Percentiles rank a stretch among this genome's conserved stretches.
Conservation (phyloP, 2,888 invertebrate genomes). For the Ormia ochracea region DNA sequence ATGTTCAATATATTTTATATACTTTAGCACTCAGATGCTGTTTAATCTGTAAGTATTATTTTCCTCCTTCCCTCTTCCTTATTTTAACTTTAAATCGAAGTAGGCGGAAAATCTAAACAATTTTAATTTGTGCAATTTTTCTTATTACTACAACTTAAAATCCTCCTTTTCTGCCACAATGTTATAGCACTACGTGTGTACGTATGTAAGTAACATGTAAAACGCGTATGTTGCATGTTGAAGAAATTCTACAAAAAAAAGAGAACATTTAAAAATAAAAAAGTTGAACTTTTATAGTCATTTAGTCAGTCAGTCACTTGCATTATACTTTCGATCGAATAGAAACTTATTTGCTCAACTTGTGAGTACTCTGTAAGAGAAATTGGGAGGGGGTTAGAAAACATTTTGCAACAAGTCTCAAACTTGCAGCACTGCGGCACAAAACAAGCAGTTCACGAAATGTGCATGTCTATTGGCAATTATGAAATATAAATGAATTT, state of each 20-base stretch:
- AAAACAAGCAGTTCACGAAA: constrained; percentile 10
- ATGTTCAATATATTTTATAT: constrained; percentile 42
- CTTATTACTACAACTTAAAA: constrained; percentile 45
- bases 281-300: constrained; percentile 19
- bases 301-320: constrained; percentile 48
- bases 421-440: not conserved
- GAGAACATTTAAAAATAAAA: constrained; percentile 23
- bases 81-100: constrained; percentile 57
- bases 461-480: constrained; percentile 61
- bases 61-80: not conserved
- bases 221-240: constrained; percentile 50
- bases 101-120: constrained; percentile 63
- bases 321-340: constrained; percentile 35
- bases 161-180: constrained; percentile 18
- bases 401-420: constrained; percentile 38
- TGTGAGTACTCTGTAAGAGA: not conserved
- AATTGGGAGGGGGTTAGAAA: not conserved
- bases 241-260: not conserved
- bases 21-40: not conserved
- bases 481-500: constrained; percentile 57
- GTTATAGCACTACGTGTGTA: not conserved
- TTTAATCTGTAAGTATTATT: not conserved
- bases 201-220: constrained; percentile 22
- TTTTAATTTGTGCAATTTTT: constrained; percentile 63
- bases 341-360: not conserved